Percentiles rank a stretch among this genome's conserved stretches.
These are phyloP conservation scores for Phaedon cochleariae DNA, from an alignment of 2,888 invertebrate species.

Conservation along the genomic window DNA sequence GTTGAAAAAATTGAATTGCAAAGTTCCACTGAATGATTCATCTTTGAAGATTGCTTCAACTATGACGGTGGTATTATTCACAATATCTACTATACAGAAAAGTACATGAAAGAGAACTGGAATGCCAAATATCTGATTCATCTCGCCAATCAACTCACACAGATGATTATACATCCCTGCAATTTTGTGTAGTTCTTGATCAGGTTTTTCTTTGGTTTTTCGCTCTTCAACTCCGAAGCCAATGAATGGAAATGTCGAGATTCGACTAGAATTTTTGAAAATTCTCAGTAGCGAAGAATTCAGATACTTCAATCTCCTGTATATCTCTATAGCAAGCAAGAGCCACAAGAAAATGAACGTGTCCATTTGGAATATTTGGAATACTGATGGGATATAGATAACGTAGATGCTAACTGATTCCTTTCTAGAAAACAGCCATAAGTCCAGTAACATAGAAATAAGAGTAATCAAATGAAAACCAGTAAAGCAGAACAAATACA, in stretches of 20 bases:
- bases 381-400: neutral
- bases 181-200: neutral
- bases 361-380: conserved; percentile 7
- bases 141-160: neutral
- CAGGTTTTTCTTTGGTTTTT: neutral
- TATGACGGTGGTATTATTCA: neutral
- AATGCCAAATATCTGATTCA: conserved; percentile 1
- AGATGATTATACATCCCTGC: neutral
- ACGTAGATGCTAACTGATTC: neutral
- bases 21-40: conserved; percentile 31
- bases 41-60: conserved; percentile 17
- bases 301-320: conserved; percentile 11
- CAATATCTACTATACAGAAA: neutral
- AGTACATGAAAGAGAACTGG: neutral
- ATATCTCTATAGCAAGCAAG: conserved; percentile 15
- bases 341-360: conserved; percentile 3
- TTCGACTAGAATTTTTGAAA: neutral
- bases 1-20: too few relatives aligned
- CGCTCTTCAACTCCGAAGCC: neutral
- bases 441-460: too few relatives aligned
- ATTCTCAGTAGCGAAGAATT: neutral
- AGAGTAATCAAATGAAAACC: too few relatives aligned
- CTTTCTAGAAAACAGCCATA: too few relatives aligned
- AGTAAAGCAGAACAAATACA: too few relatives aligned
- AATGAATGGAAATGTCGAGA: neutral